Conservation (phyloP, 2,113 vertebrate genomes). For the Sebastes fasciatus region DNA sequence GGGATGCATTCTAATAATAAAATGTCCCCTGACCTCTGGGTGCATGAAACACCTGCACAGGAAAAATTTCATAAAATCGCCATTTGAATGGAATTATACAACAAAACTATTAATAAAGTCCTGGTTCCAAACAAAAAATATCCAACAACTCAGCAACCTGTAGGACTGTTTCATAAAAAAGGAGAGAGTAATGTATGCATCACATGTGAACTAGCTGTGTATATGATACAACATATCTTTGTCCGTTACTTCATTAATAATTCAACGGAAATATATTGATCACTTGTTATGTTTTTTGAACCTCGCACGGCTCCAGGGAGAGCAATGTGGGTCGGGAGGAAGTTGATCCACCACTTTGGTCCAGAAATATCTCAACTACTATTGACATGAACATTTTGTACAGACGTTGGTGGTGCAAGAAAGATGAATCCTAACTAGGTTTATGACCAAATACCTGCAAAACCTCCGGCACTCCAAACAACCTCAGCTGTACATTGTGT, state of each 20-base stretch:
- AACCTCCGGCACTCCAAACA: not conserved
- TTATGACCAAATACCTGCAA: not conserved
- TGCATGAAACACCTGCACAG: not conserved
- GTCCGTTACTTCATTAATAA: not conserved
- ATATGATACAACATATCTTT: not conserved
- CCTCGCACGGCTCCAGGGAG: not conserved
- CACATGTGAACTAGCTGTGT: not conserved
- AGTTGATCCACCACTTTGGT: not conserved
- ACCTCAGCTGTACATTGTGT: not conserved
- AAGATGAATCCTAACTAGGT: not conserved
- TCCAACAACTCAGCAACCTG: not conserved
- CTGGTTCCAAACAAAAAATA: not conserved
- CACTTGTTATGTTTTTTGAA: not conserved
- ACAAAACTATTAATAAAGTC: not conserved
- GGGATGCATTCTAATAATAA: not conserved
- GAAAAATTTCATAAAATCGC: not conserved
- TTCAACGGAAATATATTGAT: not conserved
- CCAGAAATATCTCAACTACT: slow-evolving; percentile 1
- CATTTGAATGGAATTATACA: not conserved
- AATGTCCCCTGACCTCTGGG: not conserved
- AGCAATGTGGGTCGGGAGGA: not conserved
- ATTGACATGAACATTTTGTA: not conserved
- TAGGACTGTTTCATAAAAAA: not conserved
- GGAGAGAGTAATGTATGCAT: not conserved
- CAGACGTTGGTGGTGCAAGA: not conserved